phyloP scores from a whole-genome alignment of 2,113 vertebrate species.

The Sphyrna mokarran region DNA sequence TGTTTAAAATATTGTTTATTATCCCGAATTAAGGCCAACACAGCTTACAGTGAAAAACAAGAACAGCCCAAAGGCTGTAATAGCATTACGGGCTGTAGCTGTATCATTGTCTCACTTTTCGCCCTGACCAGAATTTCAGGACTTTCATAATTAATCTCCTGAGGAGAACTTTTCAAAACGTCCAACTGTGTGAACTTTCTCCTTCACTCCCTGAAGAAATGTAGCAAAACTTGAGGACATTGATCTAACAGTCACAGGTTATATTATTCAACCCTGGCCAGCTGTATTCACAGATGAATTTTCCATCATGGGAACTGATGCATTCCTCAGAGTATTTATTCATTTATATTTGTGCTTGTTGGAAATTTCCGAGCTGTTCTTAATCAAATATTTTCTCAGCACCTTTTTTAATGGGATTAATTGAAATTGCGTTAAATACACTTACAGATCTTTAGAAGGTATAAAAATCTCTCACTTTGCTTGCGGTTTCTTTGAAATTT shows the following conservation, averaged over 20 bases:
- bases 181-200: slow-evolving; percentile 10
- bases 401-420: not conserved
- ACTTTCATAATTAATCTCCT: slow-evolving; percentile 5
- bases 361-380: not conserved
- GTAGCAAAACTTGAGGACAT: not conserved
- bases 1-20: not conserved
- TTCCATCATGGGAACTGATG: not conserved
- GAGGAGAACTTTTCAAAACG: not conserved
- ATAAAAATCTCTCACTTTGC: not conserved
- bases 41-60: not conserved
- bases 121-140: not conserved
- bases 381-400: not conserved
- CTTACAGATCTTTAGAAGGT: not conserved
- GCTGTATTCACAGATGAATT: slow-evolving; percentile 21
- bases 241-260: not conserved
- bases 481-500: not conserved
- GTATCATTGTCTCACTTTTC: too few species aligned
- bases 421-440: not conserved
- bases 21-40: not conserved
- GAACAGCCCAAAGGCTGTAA: not conserved
- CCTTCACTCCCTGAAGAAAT: not conserved
- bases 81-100: not conserved
- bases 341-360: slow-evolving; percentile 5
- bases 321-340: not conserved
- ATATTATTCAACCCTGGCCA: not conserved